Percentiles rank a stretch among this genome's conserved stretches.
Conservation (phyloP, 2,888 invertebrate species). For the Amphimallon solstitiale region DNA sequence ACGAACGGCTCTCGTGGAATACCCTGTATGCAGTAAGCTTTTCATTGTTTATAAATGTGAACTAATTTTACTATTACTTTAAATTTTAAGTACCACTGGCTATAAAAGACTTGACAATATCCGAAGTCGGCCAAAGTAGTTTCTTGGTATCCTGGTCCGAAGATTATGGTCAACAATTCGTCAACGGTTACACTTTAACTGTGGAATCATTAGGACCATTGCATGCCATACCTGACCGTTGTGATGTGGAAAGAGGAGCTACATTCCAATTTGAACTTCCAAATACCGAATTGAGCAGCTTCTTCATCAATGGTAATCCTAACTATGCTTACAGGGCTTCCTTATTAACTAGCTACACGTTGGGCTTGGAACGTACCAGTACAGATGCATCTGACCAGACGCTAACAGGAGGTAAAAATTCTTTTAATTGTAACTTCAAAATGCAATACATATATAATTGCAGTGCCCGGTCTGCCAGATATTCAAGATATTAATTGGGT, state of each 20-base stretch:
- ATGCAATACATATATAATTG: not conserved
- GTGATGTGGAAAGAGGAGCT: not conserved
- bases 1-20: too few species aligned
- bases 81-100: conserved; percentile 21
- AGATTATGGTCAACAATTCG: conserved; percentile 29
- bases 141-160: conserved; percentile 33
- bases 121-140: conserved; percentile 3
- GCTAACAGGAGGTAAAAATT: conserved; percentile 21
- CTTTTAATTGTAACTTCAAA: not conserved
- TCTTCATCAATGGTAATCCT: conserved; percentile 16
- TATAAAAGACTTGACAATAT: conserved; percentile 13
- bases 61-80: not conserved
- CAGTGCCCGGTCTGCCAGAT: conserved; percentile 28
- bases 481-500: not conserved
- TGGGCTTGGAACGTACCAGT: conserved; percentile 12
- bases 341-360: conserved; percentile 22
- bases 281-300: not conserved
- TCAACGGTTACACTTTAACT: conserved; percentile 3
- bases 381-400: not conserved
- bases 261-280: not conserved
- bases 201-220: conserved; percentile 19
- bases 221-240: conserved; percentile 13
- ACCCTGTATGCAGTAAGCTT: too few species aligned
- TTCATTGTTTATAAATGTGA: too few species aligned
- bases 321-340: conserved; percentile 15